Evolutionary conservation across 2,797 vertebrate species (phyloP).

Genomic region (Hyperoplus lanceolatus): DNA sequence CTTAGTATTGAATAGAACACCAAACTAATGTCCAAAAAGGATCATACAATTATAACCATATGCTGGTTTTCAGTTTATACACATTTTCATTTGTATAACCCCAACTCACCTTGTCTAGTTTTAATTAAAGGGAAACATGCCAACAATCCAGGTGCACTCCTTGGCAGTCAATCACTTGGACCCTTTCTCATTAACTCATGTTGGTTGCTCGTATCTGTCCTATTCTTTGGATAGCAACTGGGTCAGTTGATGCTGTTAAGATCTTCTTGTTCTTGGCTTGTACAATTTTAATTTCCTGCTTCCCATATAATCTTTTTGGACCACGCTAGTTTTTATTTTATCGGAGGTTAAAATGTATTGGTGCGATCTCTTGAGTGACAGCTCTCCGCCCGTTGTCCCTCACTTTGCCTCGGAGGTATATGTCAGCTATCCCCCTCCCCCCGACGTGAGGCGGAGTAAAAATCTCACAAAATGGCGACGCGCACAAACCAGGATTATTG

Average conservation of each 20-base stretch:
- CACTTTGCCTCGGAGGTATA: too few relatives aligned
- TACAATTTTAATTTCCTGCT: background rate
- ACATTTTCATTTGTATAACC: background rate
- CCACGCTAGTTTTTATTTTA: too few relatives aligned
- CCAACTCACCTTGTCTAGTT: background rate
- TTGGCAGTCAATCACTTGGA: background rate
- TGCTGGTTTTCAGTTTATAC: too few relatives aligned
- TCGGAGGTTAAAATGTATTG: too few relatives aligned
- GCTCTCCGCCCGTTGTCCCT: too few relatives aligned
- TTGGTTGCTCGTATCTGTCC: background rate
- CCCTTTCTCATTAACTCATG: background rate
- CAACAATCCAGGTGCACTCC: background rate
- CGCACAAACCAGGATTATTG: too few relatives aligned
- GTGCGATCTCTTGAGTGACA: too few relatives aligned
- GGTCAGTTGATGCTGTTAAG: background rate
- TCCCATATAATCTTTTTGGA: background rate
- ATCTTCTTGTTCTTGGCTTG: background rate
- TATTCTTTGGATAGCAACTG: background rate
- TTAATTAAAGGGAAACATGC: background rate
- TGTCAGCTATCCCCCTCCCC: too few relatives aligned
- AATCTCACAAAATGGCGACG: too few relatives aligned
- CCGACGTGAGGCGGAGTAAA: too few relatives aligned
- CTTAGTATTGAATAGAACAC: background rate
- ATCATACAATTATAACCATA: background rate
- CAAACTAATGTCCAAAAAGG: slow-evolving; percentile 1